Conservation (phyloP, 2,888 invertebrate species). For the Troides aeacus region DNA sequence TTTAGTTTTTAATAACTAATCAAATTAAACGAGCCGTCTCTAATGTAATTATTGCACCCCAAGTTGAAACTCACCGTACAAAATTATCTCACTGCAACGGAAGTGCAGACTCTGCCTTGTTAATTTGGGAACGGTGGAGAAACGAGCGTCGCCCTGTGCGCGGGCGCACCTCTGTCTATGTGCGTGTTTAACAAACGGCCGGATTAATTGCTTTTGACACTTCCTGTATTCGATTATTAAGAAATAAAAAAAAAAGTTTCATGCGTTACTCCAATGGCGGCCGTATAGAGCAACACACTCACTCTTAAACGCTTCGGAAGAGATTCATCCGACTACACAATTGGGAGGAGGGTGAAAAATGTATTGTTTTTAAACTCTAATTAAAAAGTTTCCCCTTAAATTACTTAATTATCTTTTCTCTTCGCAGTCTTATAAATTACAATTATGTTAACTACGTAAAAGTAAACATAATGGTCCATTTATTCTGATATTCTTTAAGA, state of each 20-base stretch:
- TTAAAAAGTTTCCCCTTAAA: too few species aligned
- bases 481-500: too few species aligned
- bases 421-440: too few species aligned
- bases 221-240: slow-evolving; percentile 45
- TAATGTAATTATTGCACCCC: slow-evolving; percentile 17
- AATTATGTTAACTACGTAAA: too few species aligned
- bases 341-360: too few species aligned
- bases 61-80: slow-evolving; percentile 13
- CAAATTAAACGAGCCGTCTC: background rate
- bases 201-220: slow-evolving; percentile 54
- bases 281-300: slow-evolving; percentile 25
- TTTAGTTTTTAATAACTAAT: too few species aligned
- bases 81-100: slow-evolving; percentile 26
- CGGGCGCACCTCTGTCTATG: slow-evolving; percentile 33
- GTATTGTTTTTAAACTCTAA: too few species aligned
- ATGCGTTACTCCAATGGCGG: slow-evolving; percentile 16
- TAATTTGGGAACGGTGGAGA: slow-evolving; percentile 47
- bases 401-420: too few species aligned
- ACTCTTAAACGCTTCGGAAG: slow-evolving; percentile 6
- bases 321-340: too few species aligned
- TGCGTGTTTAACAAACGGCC: slow-evolving; percentile 44
- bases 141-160: background rate
- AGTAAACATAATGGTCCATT: too few species aligned
- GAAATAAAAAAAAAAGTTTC: slow-evolving; percentile 28
- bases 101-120: slow-evolving; percentile 22